Base-by-base conservation (phyloP, 2,888 invertebrate genomes). In the Crioceris asparagi region DNA sequence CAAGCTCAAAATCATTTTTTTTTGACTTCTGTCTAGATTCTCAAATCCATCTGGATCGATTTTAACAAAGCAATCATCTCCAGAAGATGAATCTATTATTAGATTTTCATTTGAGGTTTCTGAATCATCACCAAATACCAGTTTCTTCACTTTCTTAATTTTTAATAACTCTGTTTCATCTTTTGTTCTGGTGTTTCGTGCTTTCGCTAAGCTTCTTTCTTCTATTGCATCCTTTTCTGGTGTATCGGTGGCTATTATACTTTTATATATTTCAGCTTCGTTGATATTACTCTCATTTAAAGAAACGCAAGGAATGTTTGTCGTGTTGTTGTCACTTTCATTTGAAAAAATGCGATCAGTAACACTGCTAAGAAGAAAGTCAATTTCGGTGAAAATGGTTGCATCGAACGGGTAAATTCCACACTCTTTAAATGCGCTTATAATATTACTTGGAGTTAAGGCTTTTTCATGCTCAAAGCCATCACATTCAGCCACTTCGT, bases 401-500 rank as follows among this genome's bases (percentile, higher is more conserved):
- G 7, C 10, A 7, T 21, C 10, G 10, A 7, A 21, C 10, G 42
- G 33, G 30, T 29, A 57, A 32, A 59, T 60, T 30, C 60, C 60
- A 19, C 57, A 52, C 29, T 48, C 47, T 45, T 46, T 43, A 45
- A 62, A 62, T 11, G 56, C 57, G 18, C 44, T 37, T 33, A 41
- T 47, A 21, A 62, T 61, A 41, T 61, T 64, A 7, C 31, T 44
- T 26, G 57, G 55, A 29, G 56, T 59, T 49, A 60, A 50, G 12
- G 56, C 48, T 42, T 51, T 47, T 38, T 51, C 49, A 40, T 55
- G 53, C 6, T 62, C 61, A 36, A 46, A 44, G 18, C 47, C 53
- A 10, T 60, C 52, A 40, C 59, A 56, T 40, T 43, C 52, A 36
- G 61, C 56, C 11, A 65, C 53, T 38, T 65, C 53, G 47, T 66